Evolutionary conservation across 2,888 invertebrate genomes (phyloP), one percentile per base, ranked within the genome.

Genomic region (Erebia ligea): DNA sequence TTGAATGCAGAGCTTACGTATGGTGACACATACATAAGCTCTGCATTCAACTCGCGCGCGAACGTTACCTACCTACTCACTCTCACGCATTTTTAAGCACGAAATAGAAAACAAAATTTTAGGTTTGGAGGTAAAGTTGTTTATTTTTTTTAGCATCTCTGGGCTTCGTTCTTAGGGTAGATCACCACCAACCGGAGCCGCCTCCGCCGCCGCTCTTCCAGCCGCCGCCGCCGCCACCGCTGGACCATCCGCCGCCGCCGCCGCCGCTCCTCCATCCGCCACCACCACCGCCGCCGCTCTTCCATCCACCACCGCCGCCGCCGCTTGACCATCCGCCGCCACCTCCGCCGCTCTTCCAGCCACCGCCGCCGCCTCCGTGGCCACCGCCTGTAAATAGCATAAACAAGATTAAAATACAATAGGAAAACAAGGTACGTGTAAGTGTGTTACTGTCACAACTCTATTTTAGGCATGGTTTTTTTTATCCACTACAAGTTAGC

Each of bases 121-220:
- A 25, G 21, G 1, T 50, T 54, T 64, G 17, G 82, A 86, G 84
- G 85, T 87, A 88, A 86, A 83, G 84, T 81, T 88, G 81, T 89
- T 10, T 54, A 54, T 54, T 17, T 87, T 87, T 88, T 81, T 82
- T 77, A 72, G 78, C 82, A 81, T 85, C 82, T 80, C 79, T 70
- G 59, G 73, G 72, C 76, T 64, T 61, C 74, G 76, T 56, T 21
- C 21, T 56, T 45, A 66, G 56, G 40, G 34, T 42, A 73, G 80
- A 82, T 89, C 86, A 90, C 89, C 90, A 90, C 90, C 90, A 89
- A 78, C 90, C 88, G 70, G 86, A 86, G 54, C 83, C 82, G 69
- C 87, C 76, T 19, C 76, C 73, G 21, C 82, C 77, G 45, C 59
- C 59, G 59, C 59, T 59, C 17, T 59, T 59, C 61, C 61, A 61